Conservation (phyloP, 2,113 vertebrate genomes). For the Ophthalmolycus amberensis region DNA sequence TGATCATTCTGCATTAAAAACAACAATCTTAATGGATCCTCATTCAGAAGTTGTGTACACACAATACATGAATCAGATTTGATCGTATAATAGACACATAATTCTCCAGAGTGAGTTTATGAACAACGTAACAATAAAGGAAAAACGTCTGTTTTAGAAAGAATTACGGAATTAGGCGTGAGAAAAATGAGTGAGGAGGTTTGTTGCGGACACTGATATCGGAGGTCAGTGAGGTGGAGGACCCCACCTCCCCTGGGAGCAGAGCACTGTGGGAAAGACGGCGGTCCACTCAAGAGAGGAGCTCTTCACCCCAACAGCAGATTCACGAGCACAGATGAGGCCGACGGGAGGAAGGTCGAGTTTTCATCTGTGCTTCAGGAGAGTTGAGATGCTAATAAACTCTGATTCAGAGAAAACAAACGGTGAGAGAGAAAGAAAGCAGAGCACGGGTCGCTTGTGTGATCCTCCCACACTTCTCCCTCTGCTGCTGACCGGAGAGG, state of each 20-base stretch:
- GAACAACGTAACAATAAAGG: too few relatives aligned
- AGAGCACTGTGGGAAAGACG: background rate
- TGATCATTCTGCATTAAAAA: too few relatives aligned
- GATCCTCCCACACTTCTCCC: constrained; percentile 62
- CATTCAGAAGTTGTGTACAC: too few relatives aligned
- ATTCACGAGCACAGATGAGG: background rate
- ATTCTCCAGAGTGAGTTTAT: too few relatives aligned
- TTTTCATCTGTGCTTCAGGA: too few relatives aligned
- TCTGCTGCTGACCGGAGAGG: constrained; percentile 45
- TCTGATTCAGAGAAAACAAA: constrained; percentile 14
- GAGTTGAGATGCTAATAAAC: constrained; percentile 34
- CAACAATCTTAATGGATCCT: too few relatives aligned
- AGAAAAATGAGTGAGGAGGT: background rate
- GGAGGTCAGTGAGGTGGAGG: constrained; percentile 25
- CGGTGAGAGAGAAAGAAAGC: constrained; percentile 19
- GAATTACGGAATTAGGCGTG: too few relatives aligned
- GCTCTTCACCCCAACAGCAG: background rate
- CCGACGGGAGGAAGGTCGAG: background rate
- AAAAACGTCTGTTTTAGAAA: too few relatives aligned
- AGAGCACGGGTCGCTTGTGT: constrained; percentile 34
- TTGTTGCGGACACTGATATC: constrained; percentile 21
- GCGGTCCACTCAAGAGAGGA: too few relatives aligned
- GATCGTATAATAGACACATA: too few relatives aligned
- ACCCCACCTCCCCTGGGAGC: background rate
- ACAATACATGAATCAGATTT: too few relatives aligned